Evolutionary conservation across 1,140 invertebrate genomes (phyloP).

Genomic region (Caenorhabditis brenneri): DNA sequence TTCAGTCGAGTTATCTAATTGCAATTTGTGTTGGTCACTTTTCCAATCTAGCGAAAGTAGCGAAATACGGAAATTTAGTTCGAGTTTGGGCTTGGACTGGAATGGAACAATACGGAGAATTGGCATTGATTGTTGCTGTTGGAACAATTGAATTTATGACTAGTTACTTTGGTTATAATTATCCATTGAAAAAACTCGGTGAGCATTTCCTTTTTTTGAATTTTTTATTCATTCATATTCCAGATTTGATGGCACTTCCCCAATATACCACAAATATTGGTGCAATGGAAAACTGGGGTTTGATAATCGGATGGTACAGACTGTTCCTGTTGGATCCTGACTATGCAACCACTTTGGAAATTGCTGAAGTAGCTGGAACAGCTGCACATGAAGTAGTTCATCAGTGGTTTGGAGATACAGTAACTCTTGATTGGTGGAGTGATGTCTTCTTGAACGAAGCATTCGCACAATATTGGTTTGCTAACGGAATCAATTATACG

Average conservation of each 20-base stretch:
- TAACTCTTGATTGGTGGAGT: slow-evolving; percentile 86
- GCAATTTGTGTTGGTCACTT: slow-evolving; percentile 52
- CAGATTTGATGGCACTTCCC: slow-evolving; percentile 85
- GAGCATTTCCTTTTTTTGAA: neutral
- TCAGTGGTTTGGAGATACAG: slow-evolving; percentile 86
- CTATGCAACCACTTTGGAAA: slow-evolving; percentile 60
- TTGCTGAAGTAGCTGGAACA: slow-evolving; percentile 67
- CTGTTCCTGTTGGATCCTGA: slow-evolving; percentile 42
- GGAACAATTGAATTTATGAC: slow-evolving; percentile 48
- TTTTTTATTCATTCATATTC: neutral
- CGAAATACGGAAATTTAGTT: neutral
- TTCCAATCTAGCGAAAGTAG: neutral
- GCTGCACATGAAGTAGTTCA: slow-evolving; percentile 73
- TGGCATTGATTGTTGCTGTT: slow-evolving; percentile 41
- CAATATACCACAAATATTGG: slow-evolving; percentile 80
- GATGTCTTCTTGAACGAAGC: slow-evolving; percentile 82
- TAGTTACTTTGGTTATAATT: slow-evolving; percentile 68
- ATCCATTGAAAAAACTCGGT: slow-evolving; percentile 75
- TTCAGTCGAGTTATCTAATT: slow-evolving; percentile 9
- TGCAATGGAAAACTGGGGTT: slow-evolving; percentile 85
- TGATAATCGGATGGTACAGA: slow-evolving; percentile 71
- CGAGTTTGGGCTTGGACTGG: slow-evolving; percentile 47
- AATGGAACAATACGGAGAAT: slow-evolving; percentile 45
- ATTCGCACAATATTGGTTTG: slow-evolving; percentile 75
- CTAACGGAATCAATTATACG: slow-evolving; percentile 45